Base-by-base conservation (phyloP, 2,888 invertebrate genomes). In the Margaritifera margaritifera region DNA sequence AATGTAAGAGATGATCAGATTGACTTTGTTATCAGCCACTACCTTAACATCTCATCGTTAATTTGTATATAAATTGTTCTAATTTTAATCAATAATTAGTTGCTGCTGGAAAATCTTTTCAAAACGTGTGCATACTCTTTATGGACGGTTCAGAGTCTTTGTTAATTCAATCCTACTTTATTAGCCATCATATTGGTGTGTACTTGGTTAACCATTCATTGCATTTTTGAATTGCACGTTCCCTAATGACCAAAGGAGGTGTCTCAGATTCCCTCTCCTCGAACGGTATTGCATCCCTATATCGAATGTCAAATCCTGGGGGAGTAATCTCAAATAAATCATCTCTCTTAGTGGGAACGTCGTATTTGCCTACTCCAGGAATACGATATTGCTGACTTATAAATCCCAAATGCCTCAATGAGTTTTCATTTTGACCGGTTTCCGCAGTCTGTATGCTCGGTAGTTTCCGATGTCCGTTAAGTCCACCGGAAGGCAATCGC, bases 301-400 rank as follows among this genome's bases (percentile, higher is more conserved):
- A 86, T 6, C 86, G 74, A 24, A 83, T 83, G 59, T 86, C 86
- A 71, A 83, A 86, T 53, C 84, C 84, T 0, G 81, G 83, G 18
- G 84, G 83, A 6, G 86, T 86, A 58, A 86, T 85, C 70, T 86
- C 83, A 71, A 86, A 86, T 4, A 79, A 79, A 11, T 68, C 69
- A 62, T 84, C 84, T n/a, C 78, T 66, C 56, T 69, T 62, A 11
- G 67, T 51, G 11, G 77, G 61, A 11, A 78, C 71, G 19, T 77
- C 74, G 61, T 78, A 81, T 55, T 74, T 75, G 20, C 81, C 80
- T 19, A 84, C 79, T 6, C 79, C 82, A 0, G 83, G 83, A 22
- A 84, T 70, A 60, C 77, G 62, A 56, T 71, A 71, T 18, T 77
- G 72, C 24, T 68, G 63, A 50, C 66, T 60, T 52, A 58, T 66